A percentile compares a stretch with the other conserved stretches of the same genome.
Evolutionary conservation across 2,113 vertebrate species (phyloP).

Genomic region (Oceanites oceanicus): DNA sequence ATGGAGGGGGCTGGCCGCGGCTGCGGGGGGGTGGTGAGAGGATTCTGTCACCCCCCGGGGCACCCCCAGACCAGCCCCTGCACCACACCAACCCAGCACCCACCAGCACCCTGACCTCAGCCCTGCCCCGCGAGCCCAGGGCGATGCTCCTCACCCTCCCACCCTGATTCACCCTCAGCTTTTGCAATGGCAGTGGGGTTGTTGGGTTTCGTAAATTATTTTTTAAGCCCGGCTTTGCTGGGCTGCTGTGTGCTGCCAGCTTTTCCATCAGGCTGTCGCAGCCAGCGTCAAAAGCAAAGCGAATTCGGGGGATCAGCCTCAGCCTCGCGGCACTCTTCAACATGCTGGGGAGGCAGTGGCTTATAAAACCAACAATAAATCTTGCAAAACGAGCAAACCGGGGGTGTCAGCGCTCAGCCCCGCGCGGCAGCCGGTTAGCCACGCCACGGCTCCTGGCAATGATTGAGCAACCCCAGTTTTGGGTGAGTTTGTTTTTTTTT

Average conservation of each 20-base stretch:
- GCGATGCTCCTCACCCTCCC: background rate
- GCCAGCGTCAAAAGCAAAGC: background rate
- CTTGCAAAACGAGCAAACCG: background rate
- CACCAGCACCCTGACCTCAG: background rate
- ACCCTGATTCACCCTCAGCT: background rate
- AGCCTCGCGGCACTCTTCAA: background rate
- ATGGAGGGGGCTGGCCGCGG: slow-evolving; percentile 79
- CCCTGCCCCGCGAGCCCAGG: fast-evolving
- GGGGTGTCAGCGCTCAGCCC: background rate
- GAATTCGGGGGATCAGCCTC: background rate
- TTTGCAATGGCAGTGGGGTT: fast-evolving
- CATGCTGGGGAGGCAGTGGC: fast-evolving
- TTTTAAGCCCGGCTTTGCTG: background rate
- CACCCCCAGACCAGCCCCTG: background rate
- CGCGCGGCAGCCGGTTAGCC: fast-evolving
- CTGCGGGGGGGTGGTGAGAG: slow-evolving; percentile 57
- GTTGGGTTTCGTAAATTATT: fast-evolving
- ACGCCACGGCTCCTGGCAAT: background rate
- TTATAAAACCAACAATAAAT: background rate
- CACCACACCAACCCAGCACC: too few relatives aligned
- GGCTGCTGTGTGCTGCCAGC: fast-evolving
- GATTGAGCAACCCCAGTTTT: background rate
- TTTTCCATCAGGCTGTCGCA: background rate
- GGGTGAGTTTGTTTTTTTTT: background rate
- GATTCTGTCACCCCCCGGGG: background rate